phyloP scores from a whole-genome alignment of 2,797 vertebrate genomes.

The Urosaurus nigricauda region DNA sequence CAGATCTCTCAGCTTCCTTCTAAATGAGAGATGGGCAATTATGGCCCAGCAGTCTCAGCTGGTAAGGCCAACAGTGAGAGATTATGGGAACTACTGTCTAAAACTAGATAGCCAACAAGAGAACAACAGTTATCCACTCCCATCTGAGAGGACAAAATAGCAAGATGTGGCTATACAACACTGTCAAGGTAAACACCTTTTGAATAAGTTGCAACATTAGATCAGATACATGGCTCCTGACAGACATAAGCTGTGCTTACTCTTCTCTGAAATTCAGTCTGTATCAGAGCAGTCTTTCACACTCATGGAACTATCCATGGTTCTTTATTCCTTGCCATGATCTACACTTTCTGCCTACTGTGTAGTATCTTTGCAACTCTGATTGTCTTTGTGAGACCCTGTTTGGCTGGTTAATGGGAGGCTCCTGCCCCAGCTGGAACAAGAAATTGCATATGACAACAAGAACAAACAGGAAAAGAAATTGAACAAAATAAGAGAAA shows the following conservation, averaged over 20 bases:
- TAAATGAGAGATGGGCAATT: not conserved
- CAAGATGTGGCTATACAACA: not conserved
- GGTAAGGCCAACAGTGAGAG: no score
- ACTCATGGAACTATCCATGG: not conserved
- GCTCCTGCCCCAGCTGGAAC: not conserved
- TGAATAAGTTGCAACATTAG: not conserved
- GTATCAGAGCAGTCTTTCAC: not conserved
- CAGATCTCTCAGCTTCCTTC: not conserved
- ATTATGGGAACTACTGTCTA: no score
- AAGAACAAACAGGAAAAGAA: not conserved
- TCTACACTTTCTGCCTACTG: not conserved
- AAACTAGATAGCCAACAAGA: no score
- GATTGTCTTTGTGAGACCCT: not conserved
- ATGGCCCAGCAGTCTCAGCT: no score
- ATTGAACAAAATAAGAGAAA: accelerated
- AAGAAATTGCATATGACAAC: conserved; percentile 20
- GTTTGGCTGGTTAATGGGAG: conserved; percentile 3
- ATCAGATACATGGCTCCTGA: not conserved
- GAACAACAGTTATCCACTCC: no score
- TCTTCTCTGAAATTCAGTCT: not conserved
- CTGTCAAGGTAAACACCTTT: not conserved
- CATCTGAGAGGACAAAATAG: not conserved
- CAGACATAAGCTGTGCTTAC: not conserved
- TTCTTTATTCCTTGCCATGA: not conserved
- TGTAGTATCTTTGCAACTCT: not conserved